Base-by-base conservation (phyloP, 2,113 vertebrate species). In the Scolopax mira region DNA sequence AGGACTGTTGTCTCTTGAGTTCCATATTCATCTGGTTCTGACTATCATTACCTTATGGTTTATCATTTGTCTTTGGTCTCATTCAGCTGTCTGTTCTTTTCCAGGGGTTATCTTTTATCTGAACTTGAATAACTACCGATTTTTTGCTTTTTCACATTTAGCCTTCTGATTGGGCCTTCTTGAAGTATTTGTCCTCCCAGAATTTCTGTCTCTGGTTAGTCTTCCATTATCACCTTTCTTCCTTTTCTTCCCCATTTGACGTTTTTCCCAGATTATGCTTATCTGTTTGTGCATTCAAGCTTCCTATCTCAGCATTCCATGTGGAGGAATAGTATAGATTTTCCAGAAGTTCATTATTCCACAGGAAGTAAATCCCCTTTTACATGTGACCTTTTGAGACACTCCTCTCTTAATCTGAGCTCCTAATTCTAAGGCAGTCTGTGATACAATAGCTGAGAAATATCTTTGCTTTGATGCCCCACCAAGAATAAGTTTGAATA, bases 191-290 rank as follows among this genome's bases (percentile, higher is more conserved):
- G 17, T 84, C 10, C 10, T 91, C 46, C 10, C 33, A 39, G 62
- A 72, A 78, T 60, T 88, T 94, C 92, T 89, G 31, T 24, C 41
- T 89, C 49, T 77, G 21, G 11, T 80, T 74, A 51, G 55, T 89
- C n/a, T 95, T 93, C 22, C 23, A 17, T 87, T 95, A 54, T 80
- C 35, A 67, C 69, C 58, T 95, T 90, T 91, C 60, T 88, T 93
- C 24, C 9, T 79, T 69, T 89, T 91, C 60, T 84, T 89, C 37
- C 12, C 22, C 18, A 18, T 70, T 58, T 79, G 35, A 89, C 7
- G 3, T 85, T 75, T 89, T 93, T 7, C 48, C 18, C 33, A 67
- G 51, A 7, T 79, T 67, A 58, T 31, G 15, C 33, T 91, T 95
- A 70, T 55, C 52, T 86, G 19, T 46, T 22, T 87, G 24, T 44